These are phyloP conservation scores for Apocheima hispidaria DNA, from an alignment of 2,888 invertebrate species.

Conservation along the genomic window DNA sequence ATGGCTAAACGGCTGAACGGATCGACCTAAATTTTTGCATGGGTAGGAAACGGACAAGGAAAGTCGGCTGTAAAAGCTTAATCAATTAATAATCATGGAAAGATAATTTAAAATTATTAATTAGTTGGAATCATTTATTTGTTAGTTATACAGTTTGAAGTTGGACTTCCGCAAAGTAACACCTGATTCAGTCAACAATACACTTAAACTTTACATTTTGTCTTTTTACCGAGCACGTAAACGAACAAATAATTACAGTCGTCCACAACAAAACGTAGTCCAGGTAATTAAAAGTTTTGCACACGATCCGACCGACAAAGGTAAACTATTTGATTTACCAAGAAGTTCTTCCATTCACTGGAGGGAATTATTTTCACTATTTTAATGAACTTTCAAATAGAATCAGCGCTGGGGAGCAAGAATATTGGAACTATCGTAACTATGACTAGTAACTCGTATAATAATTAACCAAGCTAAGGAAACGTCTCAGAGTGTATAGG, in stretches of 20 bases:
- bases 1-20: no score
- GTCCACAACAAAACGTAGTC: conserved; percentile 1
- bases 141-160: no score
- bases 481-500: not conserved
- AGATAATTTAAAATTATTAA: no score
- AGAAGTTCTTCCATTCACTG: conserved; percentile 27
- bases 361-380: conserved; percentile 26
- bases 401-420: conserved; percentile 6
- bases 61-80: no score
- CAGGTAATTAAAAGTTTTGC: conserved; percentile 25
- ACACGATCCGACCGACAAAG: conserved; percentile 4
- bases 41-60: no score
- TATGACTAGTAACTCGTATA: not conserved
- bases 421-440: not conserved
- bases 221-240: not conserved
- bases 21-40: no score
- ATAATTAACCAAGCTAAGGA: not conserved
- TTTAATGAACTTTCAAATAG: conserved; percentile 38
- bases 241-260: not conserved
- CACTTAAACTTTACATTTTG: not conserved
- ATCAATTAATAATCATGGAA: no score
- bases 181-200: no score
- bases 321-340: conserved; percentile 31
- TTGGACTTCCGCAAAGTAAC: no score
- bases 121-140: no score